Percentiles rank a stretch among this genome's conserved stretches.
Conservation (phyloP, 2,888 invertebrate species). For the Microdon myrmicae region DNA sequence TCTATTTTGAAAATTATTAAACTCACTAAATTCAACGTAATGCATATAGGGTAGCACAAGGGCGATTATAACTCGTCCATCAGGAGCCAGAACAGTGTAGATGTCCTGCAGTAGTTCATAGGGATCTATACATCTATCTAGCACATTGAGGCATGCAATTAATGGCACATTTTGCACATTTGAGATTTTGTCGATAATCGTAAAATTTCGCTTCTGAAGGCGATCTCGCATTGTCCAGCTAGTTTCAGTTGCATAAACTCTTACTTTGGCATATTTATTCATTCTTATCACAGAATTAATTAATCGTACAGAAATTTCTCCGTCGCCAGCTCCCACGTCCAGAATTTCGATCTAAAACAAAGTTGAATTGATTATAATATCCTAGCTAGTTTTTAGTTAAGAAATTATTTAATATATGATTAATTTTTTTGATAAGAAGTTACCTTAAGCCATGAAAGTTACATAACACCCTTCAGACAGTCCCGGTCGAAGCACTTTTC, state of each 20-base stretch:
- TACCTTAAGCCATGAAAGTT: too few relatives aligned
- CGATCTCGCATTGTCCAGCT: slow-evolving; percentile 88
- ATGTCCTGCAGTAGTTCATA: slow-evolving; percentile 81
- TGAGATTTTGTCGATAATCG: slow-evolving; percentile 62
- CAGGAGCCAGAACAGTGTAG: slow-evolving; percentile 75
- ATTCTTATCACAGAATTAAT: slow-evolving; percentile 77
- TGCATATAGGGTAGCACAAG: slow-evolving; percentile 93
- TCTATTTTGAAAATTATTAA: not conserved
- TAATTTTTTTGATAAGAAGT: too few relatives aligned
- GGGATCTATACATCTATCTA: slow-evolving; percentile 93
- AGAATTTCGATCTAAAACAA: slow-evolving; percentile 70
- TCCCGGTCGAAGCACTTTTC: too few relatives aligned
- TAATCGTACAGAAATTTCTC: slow-evolving; percentile 87
- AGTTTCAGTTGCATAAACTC: slow-evolving; percentile 90
- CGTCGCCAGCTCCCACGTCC: slow-evolving; percentile 96
- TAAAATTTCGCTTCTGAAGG: slow-evolving; percentile 72
- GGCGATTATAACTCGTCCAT: slow-evolving; percentile 84
- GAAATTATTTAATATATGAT: too few relatives aligned
- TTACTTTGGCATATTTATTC: slow-evolving; percentile 70
- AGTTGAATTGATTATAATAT: too few relatives aligned
- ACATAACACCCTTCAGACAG: too few relatives aligned
- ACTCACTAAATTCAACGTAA: slow-evolving; percentile 87
- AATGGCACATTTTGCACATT: slow-evolving; percentile 62
- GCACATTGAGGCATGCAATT: slow-evolving; percentile 82
- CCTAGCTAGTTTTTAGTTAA: too few relatives aligned